Evolutionary conservation across 1,140 invertebrate species (phyloP).

Genomic region (Diorhabda elongata): DNA sequence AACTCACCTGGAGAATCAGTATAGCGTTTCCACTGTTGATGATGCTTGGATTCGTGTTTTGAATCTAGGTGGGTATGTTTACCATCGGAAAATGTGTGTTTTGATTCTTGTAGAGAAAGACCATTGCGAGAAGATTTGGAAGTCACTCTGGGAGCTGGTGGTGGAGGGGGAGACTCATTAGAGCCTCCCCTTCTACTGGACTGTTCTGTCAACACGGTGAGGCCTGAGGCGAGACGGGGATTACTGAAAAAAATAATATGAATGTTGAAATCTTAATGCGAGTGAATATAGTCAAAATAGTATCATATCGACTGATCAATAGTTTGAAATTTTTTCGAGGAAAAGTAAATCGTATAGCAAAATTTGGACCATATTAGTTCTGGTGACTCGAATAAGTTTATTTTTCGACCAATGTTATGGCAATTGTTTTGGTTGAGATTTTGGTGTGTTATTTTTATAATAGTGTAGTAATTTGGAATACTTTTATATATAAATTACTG

Average conservation of each 20-base stretch:
- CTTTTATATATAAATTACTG: too few species aligned
- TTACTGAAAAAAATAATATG: constrained; percentile 27
- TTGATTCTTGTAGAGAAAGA: constrained; percentile 19
- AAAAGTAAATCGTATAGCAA: too few species aligned
- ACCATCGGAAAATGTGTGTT: not conserved
- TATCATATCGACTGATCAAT: too few species aligned
- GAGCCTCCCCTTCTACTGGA: constrained; percentile 30
- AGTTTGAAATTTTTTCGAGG: too few species aligned
- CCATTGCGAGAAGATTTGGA: constrained; percentile 28
- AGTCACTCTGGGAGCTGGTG: constrained; percentile 29
- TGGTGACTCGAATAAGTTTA: too few species aligned
- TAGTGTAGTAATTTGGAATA: too few species aligned
- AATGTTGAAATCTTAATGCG: too few species aligned
- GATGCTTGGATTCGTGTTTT: constrained; percentile 21
- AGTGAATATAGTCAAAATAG: too few species aligned
- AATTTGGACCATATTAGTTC: too few species aligned
- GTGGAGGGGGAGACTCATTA: constrained; percentile 28
- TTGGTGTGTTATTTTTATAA: too few species aligned
- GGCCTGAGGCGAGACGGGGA: constrained; percentile 32
- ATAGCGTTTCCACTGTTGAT: constrained; percentile 35
- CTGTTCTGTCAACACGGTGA: constrained; percentile 38
- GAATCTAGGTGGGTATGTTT: not conserved
- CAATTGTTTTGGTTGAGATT: too few species aligned
- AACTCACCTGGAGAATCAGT: constrained; percentile 50
- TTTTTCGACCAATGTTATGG: too few species aligned